Evolutionary conservation across 2,113 vertebrate genomes (phyloP).

Genomic region (Azemiops feae): DNA sequence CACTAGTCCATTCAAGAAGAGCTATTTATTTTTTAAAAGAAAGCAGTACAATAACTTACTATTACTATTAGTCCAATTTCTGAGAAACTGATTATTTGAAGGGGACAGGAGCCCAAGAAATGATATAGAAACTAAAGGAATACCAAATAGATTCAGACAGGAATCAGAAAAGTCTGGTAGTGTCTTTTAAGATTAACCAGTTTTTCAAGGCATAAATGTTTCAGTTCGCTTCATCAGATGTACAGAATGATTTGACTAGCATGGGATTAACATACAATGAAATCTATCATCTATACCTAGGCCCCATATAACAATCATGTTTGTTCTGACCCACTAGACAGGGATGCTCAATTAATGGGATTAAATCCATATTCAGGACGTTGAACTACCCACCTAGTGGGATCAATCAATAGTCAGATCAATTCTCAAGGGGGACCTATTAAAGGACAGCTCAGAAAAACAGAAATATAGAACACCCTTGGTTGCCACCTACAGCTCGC

Average conservation of each 20-base stretch:
- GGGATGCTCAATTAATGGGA: neutral
- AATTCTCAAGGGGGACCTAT: neutral
- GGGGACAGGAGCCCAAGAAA: neutral
- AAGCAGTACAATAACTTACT: neutral
- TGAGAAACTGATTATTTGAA: neutral
- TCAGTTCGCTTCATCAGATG: neutral
- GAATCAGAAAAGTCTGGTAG: neutral
- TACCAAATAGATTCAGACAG: neutral
- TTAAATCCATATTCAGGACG: neutral
- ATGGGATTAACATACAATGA: neutral
- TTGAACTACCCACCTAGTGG: neutral
- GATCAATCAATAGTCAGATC: neutral
- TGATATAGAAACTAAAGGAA: neutral
- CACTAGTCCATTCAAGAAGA: neutral
- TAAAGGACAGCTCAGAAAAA: neutral
- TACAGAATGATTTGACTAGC: neutral
- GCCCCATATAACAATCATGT: neutral
- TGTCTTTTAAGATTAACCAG: no score
- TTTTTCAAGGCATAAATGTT: no score
- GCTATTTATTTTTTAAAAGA: neutral
- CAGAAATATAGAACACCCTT: neutral
- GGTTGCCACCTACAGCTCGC: neutral
- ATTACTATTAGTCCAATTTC: neutral
- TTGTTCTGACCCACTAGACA: neutral
- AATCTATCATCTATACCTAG: neutral